Evolutionary conservation across 2,113 vertebrate genomes (phyloP).

Genomic region (Pionites leucogaster): DNA sequence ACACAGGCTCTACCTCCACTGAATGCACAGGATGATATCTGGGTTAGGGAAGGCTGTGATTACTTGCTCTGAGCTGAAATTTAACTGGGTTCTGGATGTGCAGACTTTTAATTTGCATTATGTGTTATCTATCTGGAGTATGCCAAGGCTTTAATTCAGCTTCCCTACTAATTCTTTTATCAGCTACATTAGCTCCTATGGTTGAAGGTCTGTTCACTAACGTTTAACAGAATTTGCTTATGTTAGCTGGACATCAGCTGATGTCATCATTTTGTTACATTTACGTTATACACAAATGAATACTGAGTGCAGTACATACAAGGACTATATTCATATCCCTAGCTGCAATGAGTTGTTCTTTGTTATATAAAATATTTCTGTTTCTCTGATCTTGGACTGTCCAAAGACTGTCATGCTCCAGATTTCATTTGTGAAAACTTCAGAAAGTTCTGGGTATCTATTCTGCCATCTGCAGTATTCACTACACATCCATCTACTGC

Average conservation of each 20-base stretch:
- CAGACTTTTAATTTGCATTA: constrained; percentile 13
- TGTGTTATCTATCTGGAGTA: neutral
- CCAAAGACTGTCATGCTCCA: neutral
- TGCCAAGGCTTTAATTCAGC: neutral
- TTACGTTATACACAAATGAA: neutral
- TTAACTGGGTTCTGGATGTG: neutral
- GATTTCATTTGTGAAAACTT: neutral
- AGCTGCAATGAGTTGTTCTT: neutral
- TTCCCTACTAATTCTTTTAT: constrained; percentile 26
- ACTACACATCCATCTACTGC: neutral
- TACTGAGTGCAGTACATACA: neutral
- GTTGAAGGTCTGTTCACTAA: neutral
- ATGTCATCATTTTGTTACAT: neutral
- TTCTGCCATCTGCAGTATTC: neutral
- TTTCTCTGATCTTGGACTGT: neutral
- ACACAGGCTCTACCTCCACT: constrained; percentile 12
- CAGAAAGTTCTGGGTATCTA: neutral
- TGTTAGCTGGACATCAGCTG: neutral
- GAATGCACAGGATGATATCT: neutral
- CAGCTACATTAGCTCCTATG: neutral
- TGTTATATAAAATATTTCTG: neutral
- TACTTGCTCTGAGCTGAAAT: constrained; percentile 26
- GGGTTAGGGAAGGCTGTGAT: neutral
- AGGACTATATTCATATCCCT: neutral
- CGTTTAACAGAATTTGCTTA: constrained; percentile 6